phyloP scores from a whole-genome alignment of 2,888 invertebrate species.

The Mesochorus sp. region DNA sequence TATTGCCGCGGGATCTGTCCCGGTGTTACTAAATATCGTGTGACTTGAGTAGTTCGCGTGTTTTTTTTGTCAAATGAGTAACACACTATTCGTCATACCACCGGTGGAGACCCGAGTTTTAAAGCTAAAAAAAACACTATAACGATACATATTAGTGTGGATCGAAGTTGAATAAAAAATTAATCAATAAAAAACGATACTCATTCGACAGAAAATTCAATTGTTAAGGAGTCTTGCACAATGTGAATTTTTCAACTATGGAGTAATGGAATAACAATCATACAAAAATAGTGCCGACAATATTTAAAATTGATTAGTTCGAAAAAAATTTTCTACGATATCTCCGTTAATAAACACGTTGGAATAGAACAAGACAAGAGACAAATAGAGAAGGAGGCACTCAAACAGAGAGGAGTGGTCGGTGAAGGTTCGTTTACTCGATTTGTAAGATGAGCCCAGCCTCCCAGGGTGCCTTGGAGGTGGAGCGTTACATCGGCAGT shows the following conservation, averaged over 20 bases:
- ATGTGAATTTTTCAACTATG: constrained; percentile 35
- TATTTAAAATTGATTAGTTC: not conserved
- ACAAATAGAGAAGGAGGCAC: not conserved
- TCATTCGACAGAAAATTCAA: constrained; percentile 4
- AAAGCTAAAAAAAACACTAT: not conserved
- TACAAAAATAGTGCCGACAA: constrained; percentile 11
- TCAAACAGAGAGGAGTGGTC: not conserved
- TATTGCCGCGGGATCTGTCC: constrained; percentile 16
- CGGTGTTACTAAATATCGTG: constrained; percentile 1
- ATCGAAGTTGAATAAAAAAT: not conserved
- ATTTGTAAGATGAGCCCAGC: constrained; percentile 89
- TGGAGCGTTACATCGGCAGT: constrained; percentile 86
- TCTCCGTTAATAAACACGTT: too few relatives aligned
- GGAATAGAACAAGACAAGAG: not conserved
- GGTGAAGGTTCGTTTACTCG: constrained; percentile 78
- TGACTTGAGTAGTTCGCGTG: constrained; percentile 4
- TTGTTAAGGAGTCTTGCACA: constrained; percentile 10
- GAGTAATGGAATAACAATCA: constrained; percentile 35
- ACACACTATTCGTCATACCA: not conserved
- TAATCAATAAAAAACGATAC: not conserved
- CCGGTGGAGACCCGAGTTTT: constrained; percentile 81
- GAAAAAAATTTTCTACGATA: not conserved
- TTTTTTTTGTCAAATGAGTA: not conserved
- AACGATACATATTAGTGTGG: not conserved
- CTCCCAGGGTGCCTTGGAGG: constrained; percentile 84